phyloP scores from a whole-genome alignment of 2,888 invertebrate species.

The Adela reaumurella region DNA sequence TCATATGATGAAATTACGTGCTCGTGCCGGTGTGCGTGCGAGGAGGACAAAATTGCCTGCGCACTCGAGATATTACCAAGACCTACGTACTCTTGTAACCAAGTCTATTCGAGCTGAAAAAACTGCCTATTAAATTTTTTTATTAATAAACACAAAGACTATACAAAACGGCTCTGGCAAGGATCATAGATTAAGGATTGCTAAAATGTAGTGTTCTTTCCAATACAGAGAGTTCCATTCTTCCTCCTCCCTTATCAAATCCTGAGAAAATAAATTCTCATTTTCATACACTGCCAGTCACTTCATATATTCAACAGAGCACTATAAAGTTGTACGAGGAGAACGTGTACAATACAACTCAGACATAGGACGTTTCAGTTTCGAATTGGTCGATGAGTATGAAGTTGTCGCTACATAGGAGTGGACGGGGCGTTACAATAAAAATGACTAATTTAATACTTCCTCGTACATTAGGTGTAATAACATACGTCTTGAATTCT shows the following conservation, averaged over 20 bases:
- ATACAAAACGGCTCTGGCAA: background rate
- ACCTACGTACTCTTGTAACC: background rate
- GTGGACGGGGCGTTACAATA: background rate
- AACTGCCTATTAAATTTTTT: background rate
- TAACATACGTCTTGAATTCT: background rate
- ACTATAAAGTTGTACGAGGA: background rate
- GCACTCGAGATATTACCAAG: background rate
- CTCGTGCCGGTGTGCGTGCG: background rate
- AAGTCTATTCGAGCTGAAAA: background rate
- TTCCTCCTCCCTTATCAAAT: background rate
- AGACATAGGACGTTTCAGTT: background rate
- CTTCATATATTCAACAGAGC: background rate
- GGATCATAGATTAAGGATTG: no score
- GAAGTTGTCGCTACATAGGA: background rate
- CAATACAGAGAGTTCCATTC: background rate
- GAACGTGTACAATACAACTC: background rate
- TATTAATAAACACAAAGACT: background rate
- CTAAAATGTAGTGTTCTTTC: conserved; percentile 13
- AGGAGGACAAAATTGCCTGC: background rate
- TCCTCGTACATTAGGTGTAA: background rate
- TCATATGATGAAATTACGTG: background rate
- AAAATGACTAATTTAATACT: background rate
- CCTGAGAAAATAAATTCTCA: background rate
- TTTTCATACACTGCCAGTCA: background rate
- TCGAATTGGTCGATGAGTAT: background rate